Base-by-base conservation (phyloP, 1,140 invertebrate genomes). In the Elymnias hypermnestra region DNA sequence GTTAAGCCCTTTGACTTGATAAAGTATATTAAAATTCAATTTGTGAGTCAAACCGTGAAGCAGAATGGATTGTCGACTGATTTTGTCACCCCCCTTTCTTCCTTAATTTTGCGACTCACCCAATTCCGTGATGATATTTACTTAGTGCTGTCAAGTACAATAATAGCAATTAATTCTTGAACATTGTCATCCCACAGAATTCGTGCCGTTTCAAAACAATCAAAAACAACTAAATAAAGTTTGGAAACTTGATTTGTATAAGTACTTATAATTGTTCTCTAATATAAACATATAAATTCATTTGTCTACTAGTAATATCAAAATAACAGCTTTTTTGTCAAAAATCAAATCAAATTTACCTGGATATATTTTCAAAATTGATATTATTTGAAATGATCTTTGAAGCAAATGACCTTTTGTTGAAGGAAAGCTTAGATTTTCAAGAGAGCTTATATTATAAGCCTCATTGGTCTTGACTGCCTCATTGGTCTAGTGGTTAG, bases 21-120 rank as follows among this genome's bases (percentile, higher is more conserved):
- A 69, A 75, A 75, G 69, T 72, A 77, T 73, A 78, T 83, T 81
- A 83, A 83, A 83, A 81, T 83, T 83, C 76, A 83, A 83, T 83
- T 78, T 81, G 76, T 69, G 68, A 65, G 45, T 71, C 67, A 62
- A 72, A 69, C 76, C 74, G 71, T 79, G 70, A 78, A 79, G 68
- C 68, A 76, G 71, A 76, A 73, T 67, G 65, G 76, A 79, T 78
- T 78, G 72, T 77, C 59, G 53, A 64, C 64, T 69, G 74, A 74
- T 77, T 81, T 66, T 63, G 64, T 79, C 72, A 71, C 69, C 69
- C 68, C 70, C 59, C 73, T 36, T 74, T 76, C 64, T 76, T 71
- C 64, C 66, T 72, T 72, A 76, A 77, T 73, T 77, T 69, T 58
- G 54, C 66, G 64, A 71, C 49, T 79, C 61, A 58, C 59, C 57